Base-by-base conservation (phyloP, 2,113 vertebrate genomes). In the Melierax canorus region DNA sequence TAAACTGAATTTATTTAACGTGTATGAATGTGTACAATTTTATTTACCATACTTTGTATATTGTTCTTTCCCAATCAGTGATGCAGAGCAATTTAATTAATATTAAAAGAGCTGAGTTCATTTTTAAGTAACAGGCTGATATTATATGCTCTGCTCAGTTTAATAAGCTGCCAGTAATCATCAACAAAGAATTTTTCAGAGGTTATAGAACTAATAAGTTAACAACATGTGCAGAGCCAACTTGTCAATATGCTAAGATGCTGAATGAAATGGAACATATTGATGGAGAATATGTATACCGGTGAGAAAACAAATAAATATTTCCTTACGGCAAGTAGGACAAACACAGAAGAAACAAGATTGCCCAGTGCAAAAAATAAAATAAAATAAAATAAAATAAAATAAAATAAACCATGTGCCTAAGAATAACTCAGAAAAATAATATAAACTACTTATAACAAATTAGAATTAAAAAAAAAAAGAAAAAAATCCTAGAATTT, bases 241-340 rank as follows among this genome's bases (percentile, higher is more conserved):
- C 38, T 71, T 86, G 66, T 15, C 74, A 92, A 29, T 88, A 79
- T 76, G 50, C n/a, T 78, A 88, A 90, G 32, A 95, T 80, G 74
- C 26, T 83, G 45, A 92, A 95, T 80, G 78, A 96, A 80, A 96
- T 73, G 50, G 23, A 94, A 95, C 50, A 88, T 96, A 92, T 56
- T 94, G 92, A 74, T 46, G 71, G 41, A 83, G 30, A 90, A 66
- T 72, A 79, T 75, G 22, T 55, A 73, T 38, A 68, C 14, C 0
- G 1, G 24, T 71, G 26, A 86, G 22, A 72, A 94, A 96, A 97
- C 73, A 92, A 93, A 93, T 64, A 94, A 81, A 81, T 91, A 87
- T 86, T 91, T 93, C 74, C 59, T 86, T 68, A 69, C 8, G 45
- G 56, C 14, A 74, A 83, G 17, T n/a, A 88, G 56, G 43, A 59